Percentiles rank a stretch among this genome's conserved stretches.
Evolutionary conservation across 2,888 invertebrate genomes (phyloP).

Genomic region (Orthonevra nobilis): DNA sequence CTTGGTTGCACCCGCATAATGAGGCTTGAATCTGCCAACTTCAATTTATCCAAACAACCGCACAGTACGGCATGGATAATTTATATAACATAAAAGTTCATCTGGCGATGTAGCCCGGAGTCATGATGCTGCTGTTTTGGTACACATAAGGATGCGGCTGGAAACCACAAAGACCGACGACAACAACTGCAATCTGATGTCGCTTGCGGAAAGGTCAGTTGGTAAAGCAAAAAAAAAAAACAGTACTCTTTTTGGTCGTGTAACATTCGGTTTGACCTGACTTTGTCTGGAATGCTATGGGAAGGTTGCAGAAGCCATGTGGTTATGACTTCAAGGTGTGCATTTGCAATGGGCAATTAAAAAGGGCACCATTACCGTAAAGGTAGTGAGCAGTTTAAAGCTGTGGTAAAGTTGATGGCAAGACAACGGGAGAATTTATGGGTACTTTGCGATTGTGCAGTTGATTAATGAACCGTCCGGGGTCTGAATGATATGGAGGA

Average conservation of each 20-base stretch:
- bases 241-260: conserved; percentile 29
- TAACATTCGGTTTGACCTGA: conserved; percentile 30
- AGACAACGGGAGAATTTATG: background rate
- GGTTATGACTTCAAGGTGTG: conserved; percentile 24
- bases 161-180: conserved; percentile 15
- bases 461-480: too few species aligned
- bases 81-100: conserved; percentile 68
- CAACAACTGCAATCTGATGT: background rate
- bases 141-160: conserved; percentile 42
- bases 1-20: conserved; percentile 68
- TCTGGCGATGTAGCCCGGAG: conserved; percentile 23
- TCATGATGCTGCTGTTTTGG: conserved; percentile 9
- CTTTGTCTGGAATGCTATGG: background rate
- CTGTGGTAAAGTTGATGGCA: conserved; percentile 26
- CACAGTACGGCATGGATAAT: conserved; percentile 36
- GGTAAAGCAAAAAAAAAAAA: too few species aligned
- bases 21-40: conserved; percentile 46
- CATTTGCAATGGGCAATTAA: conserved; percentile 43
- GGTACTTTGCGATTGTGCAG: background rate
- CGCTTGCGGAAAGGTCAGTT: conserved; percentile 64
- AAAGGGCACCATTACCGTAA: conserved; percentile 15
- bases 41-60: conserved; percentile 37
- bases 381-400: conserved; percentile 1
- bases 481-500: too few species aligned
- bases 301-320: background rate